Percentiles rank a stretch among this genome's conserved stretches.
Conservation (phyloP, 2,113 vertebrate genomes). For the Amazona guildingii region DNA sequence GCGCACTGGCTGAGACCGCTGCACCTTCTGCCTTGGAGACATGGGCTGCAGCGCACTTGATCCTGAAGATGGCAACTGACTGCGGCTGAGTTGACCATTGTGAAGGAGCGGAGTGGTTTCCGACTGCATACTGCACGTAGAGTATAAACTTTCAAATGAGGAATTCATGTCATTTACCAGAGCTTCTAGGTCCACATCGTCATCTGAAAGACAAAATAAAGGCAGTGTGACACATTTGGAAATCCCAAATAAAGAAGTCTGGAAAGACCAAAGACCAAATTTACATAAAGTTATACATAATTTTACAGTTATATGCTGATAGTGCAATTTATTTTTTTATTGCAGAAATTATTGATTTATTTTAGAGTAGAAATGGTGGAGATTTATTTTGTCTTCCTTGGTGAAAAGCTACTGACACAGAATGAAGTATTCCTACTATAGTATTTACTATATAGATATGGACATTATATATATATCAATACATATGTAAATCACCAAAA, state of each 20-base stretch:
- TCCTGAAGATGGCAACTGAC: constrained; percentile 55
- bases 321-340: background rate
- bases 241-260: background rate
- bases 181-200: constrained; percentile 91
- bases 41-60: constrained; percentile 30
- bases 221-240: background rate
- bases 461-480: background rate
- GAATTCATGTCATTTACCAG: constrained; percentile 95
- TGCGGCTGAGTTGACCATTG: constrained; percentile 81
- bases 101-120: constrained; percentile 86
- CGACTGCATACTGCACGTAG: constrained; percentile 78
- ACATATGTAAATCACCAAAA: background rate
- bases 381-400: background rate
- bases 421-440: background rate
- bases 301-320: background rate
- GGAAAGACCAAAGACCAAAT: background rate
- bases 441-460: background rate
- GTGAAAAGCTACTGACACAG: background rate
- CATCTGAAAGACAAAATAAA: constrained; percentile 76
- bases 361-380: background rate
- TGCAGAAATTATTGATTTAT: background rate
- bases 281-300: background rate
- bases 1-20: constrained; percentile 92
- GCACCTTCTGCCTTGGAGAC: constrained; percentile 75
- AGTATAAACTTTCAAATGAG: constrained; percentile 89